phyloP scores from a whole-genome alignment of 2,888 invertebrate species.

The Heteropelma amictum region DNA sequence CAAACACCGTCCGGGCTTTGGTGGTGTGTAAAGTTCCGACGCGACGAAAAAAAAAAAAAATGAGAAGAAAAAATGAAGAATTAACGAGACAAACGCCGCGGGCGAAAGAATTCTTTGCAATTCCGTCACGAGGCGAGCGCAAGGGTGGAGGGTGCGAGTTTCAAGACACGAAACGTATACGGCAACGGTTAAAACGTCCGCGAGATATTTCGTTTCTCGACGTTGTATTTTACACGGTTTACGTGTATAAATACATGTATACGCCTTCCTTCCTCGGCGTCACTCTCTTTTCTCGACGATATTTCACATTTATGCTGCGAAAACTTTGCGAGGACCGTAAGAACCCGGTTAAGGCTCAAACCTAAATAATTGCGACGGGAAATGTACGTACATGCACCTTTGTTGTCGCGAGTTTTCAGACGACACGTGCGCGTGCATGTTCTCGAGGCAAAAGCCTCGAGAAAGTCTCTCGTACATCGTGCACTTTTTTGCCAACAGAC shows the following conservation, averaged over 20 bases:
- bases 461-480: too few species aligned
- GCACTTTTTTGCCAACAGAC: too few species aligned
- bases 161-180: constrained; percentile 20
- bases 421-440: too few species aligned
- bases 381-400: too few species aligned
- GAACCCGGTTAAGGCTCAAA: too few species aligned
- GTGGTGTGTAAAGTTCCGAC: constrained; percentile 15
- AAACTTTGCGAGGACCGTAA: constrained; percentile 15
- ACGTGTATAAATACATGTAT: neutral
- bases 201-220: constrained; percentile 33
- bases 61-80: constrained; percentile 36
- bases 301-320: constrained; percentile 13
- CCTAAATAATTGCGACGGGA: neutral
- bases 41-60: neutral
- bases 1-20: neutral
- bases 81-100: constrained; percentile 41
- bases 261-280: too few species aligned
- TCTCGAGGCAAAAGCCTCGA: too few species aligned
- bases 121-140: constrained; percentile 5
- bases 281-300: neutral
- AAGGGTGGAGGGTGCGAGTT: neutral
- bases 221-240: neutral
- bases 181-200: constrained; percentile 30
- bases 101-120: constrained; percentile 31
- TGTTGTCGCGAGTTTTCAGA: neutral